Base-by-base conservation (phyloP, 2,797 vertebrate genomes). In the Australoheros facetus region DNA sequence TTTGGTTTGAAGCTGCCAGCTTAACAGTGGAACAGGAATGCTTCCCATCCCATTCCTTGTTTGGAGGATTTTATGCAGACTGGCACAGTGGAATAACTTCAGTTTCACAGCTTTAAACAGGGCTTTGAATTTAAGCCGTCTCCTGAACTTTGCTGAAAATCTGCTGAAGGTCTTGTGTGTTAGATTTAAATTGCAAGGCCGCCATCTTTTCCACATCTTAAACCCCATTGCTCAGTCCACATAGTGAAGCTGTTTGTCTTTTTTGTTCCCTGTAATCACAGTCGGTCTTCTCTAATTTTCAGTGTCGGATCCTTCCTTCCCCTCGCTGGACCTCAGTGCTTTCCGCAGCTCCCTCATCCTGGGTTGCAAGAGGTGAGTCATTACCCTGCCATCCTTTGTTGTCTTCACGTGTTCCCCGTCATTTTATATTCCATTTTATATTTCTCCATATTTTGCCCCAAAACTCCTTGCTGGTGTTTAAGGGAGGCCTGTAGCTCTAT, bases 351-450 rank as follows among this genome's bases (percentile, higher is more conserved):
- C 87, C 81, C 94, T 99, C 54, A 76, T 94, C 87, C 1, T 0
- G 5, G 96, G 93, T 86, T 98, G 99, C 91, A 97, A 17, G 94
- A 95, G 91, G 98, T 99, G 95, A 97, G 97, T 93, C 76, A 62
- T 86, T 73, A 81, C 54, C 64, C 51, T 9, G 7, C 54, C 2
- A 0, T 75, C 51, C 73, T 0, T 78, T 37, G 75, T 23, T 73
- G 37, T 82, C 30, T 81, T 55, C 4, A 51, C 75, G n/a, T 79
- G 21, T 77, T 74, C 59, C 45, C 56, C 71, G 55, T 88, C 75
- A 80, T 70, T 91, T 78, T 28, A 34, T 75, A 82, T 89, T 88
- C 79, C 82, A 85, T 37, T 11, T 37, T 37, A 11, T 83, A 85
- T 88, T 87, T 91, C 56, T 85, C 80, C 82, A 88, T 79, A 85